Conservation (phyloP, 1,140 invertebrate genomes). For the Eriosoma lanigerum region DNA sequence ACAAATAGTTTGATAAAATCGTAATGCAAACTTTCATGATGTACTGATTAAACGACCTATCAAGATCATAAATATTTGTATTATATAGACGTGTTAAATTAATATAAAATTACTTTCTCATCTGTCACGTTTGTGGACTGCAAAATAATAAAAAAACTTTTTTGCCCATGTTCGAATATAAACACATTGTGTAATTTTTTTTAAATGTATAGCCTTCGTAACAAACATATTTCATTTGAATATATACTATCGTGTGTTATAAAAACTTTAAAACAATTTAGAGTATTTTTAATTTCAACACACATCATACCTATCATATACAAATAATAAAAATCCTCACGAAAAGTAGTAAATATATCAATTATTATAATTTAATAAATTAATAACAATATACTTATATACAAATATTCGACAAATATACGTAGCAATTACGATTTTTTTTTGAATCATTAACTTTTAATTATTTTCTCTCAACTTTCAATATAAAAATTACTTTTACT, state of each 20-base stretch:
- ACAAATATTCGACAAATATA: too few relatives aligned
- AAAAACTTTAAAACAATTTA: background rate
- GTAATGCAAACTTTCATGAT: background rate
- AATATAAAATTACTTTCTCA: background rate
- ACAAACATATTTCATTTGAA: background rate
- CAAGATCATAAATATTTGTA: background rate
- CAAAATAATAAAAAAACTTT: background rate
- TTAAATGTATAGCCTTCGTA: background rate
- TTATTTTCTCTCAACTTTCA: background rate
- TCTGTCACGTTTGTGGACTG: background rate
- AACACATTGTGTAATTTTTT: background rate
- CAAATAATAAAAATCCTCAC: too few relatives aligned
- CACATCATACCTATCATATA: too few relatives aligned
- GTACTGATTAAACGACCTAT: background rate
- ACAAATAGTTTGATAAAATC: slow-evolving; percentile 14
- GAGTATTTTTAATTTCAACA: too few relatives aligned
- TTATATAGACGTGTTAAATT: background rate
- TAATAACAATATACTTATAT: too few relatives aligned
- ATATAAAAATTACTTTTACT: background rate
- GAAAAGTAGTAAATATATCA: too few relatives aligned
- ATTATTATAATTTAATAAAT: too few relatives aligned
- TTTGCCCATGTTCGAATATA: background rate
- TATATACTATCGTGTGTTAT: background rate
- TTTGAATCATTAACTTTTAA: background rate
- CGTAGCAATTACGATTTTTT: too few relatives aligned